Percentiles rank a stretch among this genome's conserved stretches.
Evolutionary conservation across 1,140 invertebrate species (phyloP).

Genomic region (Helicoverpa armigera): DNA sequence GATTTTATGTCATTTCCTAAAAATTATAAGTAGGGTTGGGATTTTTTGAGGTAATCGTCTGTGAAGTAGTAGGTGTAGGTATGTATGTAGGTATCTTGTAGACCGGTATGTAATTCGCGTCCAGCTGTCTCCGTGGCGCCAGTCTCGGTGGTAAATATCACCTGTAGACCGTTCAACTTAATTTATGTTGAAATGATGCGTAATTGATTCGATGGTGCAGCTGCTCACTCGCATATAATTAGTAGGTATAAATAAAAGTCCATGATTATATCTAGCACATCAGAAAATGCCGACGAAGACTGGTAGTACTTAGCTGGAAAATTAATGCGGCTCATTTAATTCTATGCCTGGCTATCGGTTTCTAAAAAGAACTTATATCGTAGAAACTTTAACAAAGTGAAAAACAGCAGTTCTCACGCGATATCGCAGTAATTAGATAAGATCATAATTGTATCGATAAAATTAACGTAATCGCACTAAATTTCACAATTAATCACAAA

Average conservation of each 20-base stretch:
- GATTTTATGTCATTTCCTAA: slow-evolving; percentile 75
- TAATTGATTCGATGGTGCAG: slow-evolving; percentile 45
- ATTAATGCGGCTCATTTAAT: background rate
- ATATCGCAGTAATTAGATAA: no score
- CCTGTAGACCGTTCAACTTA: slow-evolving; percentile 49
- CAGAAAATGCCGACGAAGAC: slow-evolving; percentile 25
- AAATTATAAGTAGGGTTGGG: slow-evolving; percentile 33
- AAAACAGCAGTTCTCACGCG: no score
- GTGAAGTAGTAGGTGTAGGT: slow-evolving; percentile 62
- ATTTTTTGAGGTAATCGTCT: slow-evolving; percentile 68
- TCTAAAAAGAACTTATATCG: background rate
- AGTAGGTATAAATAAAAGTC: slow-evolving; percentile 43
- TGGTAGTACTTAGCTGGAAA: slow-evolving; percentile 1
- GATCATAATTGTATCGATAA: no score
- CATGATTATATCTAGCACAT: slow-evolving; percentile 18
- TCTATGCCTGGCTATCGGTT: background rate
- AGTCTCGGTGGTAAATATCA: slow-evolving; percentile 43
- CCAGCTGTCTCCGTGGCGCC: slow-evolving; percentile 48
- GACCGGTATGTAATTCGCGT: slow-evolving; percentile 29
- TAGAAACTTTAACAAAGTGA: background rate
- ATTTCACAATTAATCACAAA: background rate
- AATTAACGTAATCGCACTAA: background rate
- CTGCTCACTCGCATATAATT: slow-evolving; percentile 37
- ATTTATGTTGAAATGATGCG: slow-evolving; percentile 49
- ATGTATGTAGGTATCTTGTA: background rate